Evolutionary conservation across 2,797 vertebrate species (phyloP).

Genomic region (Taenioides sp.): DNA sequence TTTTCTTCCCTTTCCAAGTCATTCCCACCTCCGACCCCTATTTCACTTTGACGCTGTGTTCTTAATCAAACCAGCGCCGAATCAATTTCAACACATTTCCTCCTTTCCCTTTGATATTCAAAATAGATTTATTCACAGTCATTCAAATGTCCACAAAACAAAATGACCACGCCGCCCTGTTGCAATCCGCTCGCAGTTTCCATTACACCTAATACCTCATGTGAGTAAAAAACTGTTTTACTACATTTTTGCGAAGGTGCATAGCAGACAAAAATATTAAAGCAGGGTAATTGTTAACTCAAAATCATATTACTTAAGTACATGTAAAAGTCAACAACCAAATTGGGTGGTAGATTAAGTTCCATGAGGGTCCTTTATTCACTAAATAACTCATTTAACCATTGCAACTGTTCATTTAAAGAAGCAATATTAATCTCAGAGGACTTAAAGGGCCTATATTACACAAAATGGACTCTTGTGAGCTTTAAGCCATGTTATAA

Average conservation of each 20-base stretch:
- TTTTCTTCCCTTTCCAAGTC: constrained; percentile 22
- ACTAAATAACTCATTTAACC: background rate
- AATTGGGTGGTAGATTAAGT: background rate
- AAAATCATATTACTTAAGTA: background rate
- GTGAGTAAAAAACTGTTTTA: constrained; percentile 28
- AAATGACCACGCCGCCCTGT: constrained; percentile 29
- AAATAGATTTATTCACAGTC: constrained; percentile 45
- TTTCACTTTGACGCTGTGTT: constrained; percentile 36
- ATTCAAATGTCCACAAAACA: constrained; percentile 40
- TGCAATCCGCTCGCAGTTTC: constrained; percentile 39
- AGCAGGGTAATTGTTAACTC: background rate
- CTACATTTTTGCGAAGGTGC: background rate
- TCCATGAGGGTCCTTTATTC: background rate
- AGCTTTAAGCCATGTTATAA: no score
- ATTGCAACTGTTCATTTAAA: no score
- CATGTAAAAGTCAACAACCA: background rate
- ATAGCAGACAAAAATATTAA: background rate
- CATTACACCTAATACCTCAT: constrained; percentile 20
- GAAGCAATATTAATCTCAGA: no score
- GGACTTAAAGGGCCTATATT: no score
- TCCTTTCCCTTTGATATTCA: constrained; percentile 65
- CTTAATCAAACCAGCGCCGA: constrained; percentile 42
- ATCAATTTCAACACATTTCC: constrained; percentile 60
- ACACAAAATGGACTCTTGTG: no score
- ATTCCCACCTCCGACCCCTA: constrained; percentile 42